Conservation (phyloP, 2,797 vertebrate genomes). For the Muscicapa striata region DNA sequence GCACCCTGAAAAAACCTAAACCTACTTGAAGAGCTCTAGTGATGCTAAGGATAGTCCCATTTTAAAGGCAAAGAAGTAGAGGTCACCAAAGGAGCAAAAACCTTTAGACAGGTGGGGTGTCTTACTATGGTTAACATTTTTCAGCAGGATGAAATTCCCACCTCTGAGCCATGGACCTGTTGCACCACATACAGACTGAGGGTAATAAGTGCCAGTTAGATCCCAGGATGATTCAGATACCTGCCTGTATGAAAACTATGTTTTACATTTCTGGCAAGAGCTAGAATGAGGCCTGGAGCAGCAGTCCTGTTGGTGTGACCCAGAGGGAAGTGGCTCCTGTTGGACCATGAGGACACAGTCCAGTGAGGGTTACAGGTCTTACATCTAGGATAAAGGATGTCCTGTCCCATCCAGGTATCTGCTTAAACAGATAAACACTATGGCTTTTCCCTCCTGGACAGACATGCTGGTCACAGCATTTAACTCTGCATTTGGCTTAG, state of each 20-base stretch:
- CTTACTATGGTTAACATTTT: fast-evolving
- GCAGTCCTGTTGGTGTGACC: not conserved
- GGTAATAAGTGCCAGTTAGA: not conserved
- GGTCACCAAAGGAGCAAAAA: not conserved
- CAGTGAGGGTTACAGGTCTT: not conserved
- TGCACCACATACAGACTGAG: not conserved
- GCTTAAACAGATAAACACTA: not conserved
- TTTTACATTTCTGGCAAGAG: not conserved
- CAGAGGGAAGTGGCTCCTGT: not conserved
- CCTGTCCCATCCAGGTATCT: not conserved
- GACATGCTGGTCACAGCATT: not conserved
- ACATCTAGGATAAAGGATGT: not conserved
- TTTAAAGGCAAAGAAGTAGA: not conserved
- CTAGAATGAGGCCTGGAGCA: not conserved
- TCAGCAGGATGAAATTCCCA: not conserved
- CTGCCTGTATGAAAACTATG: not conserved
- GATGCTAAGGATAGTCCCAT: not conserved
- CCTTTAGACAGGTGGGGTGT: not conserved
- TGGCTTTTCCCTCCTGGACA: not conserved
- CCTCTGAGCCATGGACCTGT: not conserved
- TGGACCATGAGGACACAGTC: not conserved
- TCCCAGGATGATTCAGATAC: not conserved
- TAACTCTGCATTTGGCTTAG: not conserved
- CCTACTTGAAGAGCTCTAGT: not conserved
- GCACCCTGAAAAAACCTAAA: not conserved